These are phyloP conservation scores for Lonchura striata DNA, from an alignment of 2,113 vertebrate genomes.

Conservation along the genomic window DNA sequence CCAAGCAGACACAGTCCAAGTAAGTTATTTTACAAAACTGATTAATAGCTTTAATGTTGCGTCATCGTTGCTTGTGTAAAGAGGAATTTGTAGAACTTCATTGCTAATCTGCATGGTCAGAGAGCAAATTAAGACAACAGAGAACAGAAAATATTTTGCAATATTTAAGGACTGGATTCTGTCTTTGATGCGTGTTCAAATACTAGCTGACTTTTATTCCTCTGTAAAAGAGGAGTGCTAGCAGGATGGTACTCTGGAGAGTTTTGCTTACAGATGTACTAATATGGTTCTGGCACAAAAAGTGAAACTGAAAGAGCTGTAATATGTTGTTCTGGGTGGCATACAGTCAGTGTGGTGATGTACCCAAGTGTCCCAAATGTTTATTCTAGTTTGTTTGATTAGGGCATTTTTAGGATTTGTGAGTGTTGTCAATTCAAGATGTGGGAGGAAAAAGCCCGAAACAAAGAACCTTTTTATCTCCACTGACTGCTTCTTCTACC, in stretches of 20 bases:
- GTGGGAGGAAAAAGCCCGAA: fast-evolving
- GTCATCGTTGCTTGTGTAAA: fast-evolving
- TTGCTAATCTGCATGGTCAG: not conserved
- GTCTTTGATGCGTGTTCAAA: fast-evolving
- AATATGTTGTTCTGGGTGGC: not conserved
- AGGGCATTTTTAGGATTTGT: not conserved
- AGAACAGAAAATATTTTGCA: not conserved
- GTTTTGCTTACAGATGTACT: not conserved
- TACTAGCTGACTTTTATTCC: not conserved
- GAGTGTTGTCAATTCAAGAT: not conserved
- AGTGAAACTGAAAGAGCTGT: not conserved
- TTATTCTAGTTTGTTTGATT: not conserved
- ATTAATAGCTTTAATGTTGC: not conserved
- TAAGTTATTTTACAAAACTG: constrained; percentile 60
- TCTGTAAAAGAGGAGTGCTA: not conserved
- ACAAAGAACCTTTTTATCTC: not conserved
- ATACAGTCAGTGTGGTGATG: not conserved
- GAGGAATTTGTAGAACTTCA: not conserved
- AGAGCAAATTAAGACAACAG: not conserved
- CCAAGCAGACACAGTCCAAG: constrained; percentile 99
- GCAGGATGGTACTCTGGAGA: not conserved
- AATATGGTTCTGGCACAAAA: not conserved
- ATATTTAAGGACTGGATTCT: not conserved
- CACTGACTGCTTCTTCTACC: not conserved
- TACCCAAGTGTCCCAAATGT: not conserved